These are phyloP conservation scores for Microchrysa polita DNA, from an alignment of 2,888 invertebrate genomes.

Conservation along the genomic window DNA sequence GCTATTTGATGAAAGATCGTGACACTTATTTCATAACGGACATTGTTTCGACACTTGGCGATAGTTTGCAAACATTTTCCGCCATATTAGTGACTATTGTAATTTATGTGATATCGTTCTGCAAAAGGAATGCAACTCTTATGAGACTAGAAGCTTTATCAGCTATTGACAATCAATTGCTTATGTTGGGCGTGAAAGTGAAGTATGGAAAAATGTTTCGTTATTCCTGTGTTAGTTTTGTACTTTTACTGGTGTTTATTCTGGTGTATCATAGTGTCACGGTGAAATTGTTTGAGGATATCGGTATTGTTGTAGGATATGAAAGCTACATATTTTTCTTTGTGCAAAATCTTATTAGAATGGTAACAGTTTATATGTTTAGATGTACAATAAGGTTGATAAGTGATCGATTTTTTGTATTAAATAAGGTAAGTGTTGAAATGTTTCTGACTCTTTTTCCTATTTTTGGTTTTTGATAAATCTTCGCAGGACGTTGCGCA, in stretches of 20 bases:
- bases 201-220: slow-evolving; percentile 36
- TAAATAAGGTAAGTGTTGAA: slow-evolving; percentile 39
- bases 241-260: slow-evolving; percentile 5
- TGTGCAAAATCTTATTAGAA: slow-evolving; percentile 15
- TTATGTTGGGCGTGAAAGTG: slow-evolving; percentile 32
- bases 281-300: neutral
- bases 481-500: too few relatives aligned
- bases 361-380: slow-evolving; percentile 26
- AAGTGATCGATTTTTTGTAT: slow-evolving; percentile 29
- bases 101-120: slow-evolving; percentile 39
- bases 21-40: slow-evolving; percentile 61
- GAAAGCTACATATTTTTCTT: slow-evolving; percentile 18
- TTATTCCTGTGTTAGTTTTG: slow-evolving; percentile 51
- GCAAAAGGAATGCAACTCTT: neutral
- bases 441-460: too few relatives aligned
- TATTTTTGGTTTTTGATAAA: too few relatives aligned
- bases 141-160: neutral
- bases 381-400: slow-evolving; percentile 25
- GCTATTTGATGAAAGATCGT: neutral
- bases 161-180: slow-evolving; percentile 24
- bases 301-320: neutral
- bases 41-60: slow-evolving; percentile 59
- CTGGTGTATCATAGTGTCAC: neutral
- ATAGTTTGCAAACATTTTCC: slow-evolving; percentile 55
- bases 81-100: slow-evolving; percentile 41